phyloP scores from a whole-genome alignment of 2,797 vertebrate genomes.

The Crocidura indochinensis region DNA sequence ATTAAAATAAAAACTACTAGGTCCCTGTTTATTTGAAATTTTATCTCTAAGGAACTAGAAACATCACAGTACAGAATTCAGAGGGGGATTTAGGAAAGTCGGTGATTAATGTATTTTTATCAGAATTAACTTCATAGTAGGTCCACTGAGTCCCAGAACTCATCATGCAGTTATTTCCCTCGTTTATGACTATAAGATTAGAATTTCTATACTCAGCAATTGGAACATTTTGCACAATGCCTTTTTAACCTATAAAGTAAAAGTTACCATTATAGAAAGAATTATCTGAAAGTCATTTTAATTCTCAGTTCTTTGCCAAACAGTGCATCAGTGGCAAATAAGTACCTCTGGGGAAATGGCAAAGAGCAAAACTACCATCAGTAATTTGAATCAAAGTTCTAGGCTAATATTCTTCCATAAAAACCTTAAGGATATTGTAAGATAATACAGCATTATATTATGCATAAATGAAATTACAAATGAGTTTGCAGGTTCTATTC shows the following conservation, averaged over 20 bases:
- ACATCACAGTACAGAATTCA: conserved; percentile 10
- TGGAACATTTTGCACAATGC: conserved; percentile 23
- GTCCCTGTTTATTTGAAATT: conserved; percentile 46
- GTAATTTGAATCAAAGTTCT: conserved; percentile 17
- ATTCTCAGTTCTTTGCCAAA: neutral
- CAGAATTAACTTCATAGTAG: conserved; percentile 67
- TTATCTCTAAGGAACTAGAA: conserved; percentile 46
- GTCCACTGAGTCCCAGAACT: conserved; percentile 49
- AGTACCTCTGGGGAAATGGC: neutral
- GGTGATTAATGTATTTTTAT: conserved; percentile 74
- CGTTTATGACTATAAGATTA: conserved; percentile 61
- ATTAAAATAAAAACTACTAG: conserved; percentile 23
- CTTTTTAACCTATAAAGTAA: conserved; percentile 51
- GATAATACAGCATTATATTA: neutral
- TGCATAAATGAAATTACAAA: conserved; percentile 6
- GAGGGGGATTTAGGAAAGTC: neutral
- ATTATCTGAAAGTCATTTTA: conserved; percentile 35
- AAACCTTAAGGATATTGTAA: neutral
- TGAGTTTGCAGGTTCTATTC: conserved; percentile 10
- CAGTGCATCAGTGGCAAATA: neutral
- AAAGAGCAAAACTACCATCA: neutral
- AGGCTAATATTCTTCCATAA: neutral
- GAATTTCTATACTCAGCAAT: conserved; percentile 66
- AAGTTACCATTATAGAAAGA: conserved; percentile 29
- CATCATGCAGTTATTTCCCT: conserved; percentile 71